Evolutionary conservation across 2,888 invertebrate genomes (phyloP).

Genomic region (Lumbricus terrestris): DNA sequence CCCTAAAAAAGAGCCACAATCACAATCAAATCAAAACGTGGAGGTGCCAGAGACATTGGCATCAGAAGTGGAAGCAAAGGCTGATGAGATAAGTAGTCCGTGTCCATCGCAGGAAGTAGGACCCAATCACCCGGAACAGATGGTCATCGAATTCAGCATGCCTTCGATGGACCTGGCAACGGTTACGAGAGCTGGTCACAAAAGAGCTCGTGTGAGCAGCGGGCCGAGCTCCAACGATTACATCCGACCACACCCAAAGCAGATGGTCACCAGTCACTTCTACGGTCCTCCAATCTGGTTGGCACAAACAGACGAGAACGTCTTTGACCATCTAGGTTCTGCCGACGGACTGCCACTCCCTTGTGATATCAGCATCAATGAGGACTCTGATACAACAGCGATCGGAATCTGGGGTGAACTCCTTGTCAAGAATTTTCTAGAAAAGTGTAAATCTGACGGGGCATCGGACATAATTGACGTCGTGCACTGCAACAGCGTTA

Average conservation of each 20-base stretch:
- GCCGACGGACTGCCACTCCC: conserved; percentile 39
- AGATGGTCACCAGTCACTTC: background rate
- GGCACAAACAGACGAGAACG: conserved; percentile 43
- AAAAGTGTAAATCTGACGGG: background rate
- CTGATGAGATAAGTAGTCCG: background rate
- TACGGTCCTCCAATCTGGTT: conserved; percentile 46
- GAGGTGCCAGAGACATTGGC: background rate
- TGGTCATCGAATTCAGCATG: conserved; percentile 8
- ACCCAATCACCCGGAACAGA: background rate
- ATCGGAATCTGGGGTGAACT: conserved; percentile 53
- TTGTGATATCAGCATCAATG: conserved; percentile 22
- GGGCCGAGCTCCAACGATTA: background rate
- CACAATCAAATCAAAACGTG: background rate
- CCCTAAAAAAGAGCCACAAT: background rate
- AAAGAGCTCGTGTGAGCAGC: conserved; percentile 18
- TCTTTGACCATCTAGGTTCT: conserved; percentile 45
- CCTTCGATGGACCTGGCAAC: background rate
- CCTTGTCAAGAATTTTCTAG: conserved; percentile 49
- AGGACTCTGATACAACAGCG: conserved; percentile 30
- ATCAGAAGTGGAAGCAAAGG: background rate
- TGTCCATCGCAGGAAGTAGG: background rate
- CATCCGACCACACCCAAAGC: background rate
- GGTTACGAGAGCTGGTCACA: background rate
- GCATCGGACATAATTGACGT: conserved; percentile 33
- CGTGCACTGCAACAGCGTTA: conserved; percentile 46